Conservation (phyloP, 2,888 invertebrate species). For the Tinea semifulvella region DNA sequence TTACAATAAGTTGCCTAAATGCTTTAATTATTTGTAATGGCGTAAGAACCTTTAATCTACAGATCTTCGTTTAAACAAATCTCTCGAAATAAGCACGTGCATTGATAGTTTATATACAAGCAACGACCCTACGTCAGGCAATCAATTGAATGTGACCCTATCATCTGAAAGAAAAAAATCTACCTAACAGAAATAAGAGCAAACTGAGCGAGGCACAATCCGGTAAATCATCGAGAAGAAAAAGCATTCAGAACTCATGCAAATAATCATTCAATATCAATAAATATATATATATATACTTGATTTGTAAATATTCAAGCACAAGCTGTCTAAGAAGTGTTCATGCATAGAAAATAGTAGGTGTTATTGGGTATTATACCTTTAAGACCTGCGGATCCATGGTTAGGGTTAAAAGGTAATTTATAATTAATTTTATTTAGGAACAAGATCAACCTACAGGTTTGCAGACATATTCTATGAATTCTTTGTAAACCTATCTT, state of each 20-base stretch:
- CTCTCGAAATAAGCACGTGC: constrained; percentile 36
- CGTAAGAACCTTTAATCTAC: constrained; percentile 16
- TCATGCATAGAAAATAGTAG: constrained; percentile 57
- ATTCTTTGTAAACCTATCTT: not conserved
- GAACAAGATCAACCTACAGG: constrained; percentile 29
- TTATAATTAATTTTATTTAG: constrained; percentile 59
- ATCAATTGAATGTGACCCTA: too few relatives aligned
- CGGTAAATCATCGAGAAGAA: not conserved
- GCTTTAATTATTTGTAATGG: too few relatives aligned
- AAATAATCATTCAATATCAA: constrained; percentile 4
- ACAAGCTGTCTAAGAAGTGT: constrained; percentile 13
- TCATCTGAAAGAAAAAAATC: too few relatives aligned
- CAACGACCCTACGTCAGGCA: not conserved
- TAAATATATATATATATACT: not conserved
- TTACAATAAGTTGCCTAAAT: too few relatives aligned
- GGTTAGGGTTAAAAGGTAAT: constrained; percentile 61
- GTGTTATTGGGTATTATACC: constrained; percentile 64
- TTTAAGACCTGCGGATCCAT: constrained; percentile 69
- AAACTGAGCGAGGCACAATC: constrained; percentile 3
- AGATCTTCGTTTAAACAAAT: too few relatives aligned
- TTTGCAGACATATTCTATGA: not conserved
- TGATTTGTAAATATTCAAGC: constrained; percentile 4
- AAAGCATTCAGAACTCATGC: not conserved
- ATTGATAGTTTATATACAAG: constrained; percentile 17
- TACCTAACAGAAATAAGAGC: not conserved